These are phyloP conservation scores for Neodontobutis hainanensis DNA, from an alignment of 2,113 vertebrate species.

Conservation along the genomic window DNA sequence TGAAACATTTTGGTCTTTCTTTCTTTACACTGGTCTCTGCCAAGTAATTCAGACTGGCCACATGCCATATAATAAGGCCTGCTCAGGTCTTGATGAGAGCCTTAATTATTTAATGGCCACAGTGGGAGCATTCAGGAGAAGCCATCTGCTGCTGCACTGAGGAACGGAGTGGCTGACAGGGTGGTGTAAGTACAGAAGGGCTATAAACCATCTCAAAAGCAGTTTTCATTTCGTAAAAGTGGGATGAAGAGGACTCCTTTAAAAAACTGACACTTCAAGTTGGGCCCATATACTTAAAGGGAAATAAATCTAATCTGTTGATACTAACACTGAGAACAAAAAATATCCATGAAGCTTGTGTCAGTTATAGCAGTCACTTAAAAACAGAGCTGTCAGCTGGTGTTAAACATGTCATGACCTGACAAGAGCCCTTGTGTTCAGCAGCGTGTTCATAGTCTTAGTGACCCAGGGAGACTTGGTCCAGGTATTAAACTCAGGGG, in stretches of 20 bases:
- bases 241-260: neutral
- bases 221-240: slow-evolving; percentile 19
- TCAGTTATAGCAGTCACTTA: slow-evolving; percentile 32
- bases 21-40: slow-evolving; percentile 30
- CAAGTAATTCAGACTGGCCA: slow-evolving; percentile 66
- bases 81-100: slow-evolving; percentile 78
- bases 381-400: slow-evolving; percentile 18
- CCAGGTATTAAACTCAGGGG: slow-evolving; percentile 48
- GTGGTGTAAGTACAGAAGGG: slow-evolving; percentile 29
- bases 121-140: slow-evolving; percentile 75
- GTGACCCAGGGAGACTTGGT: slow-evolving; percentile 39
- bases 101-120: slow-evolving; percentile 83
- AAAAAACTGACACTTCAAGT: slow-evolving; percentile 8
- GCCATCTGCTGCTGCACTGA: slow-evolving; percentile 77
- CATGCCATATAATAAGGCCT: slow-evolving; percentile 72
- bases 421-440: slow-evolving; percentile 44
- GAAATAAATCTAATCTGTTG: slow-evolving; percentile 27
- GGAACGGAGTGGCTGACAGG: slow-evolving; percentile 48
- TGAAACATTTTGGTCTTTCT: slow-evolving; percentile 13
- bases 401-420: slow-evolving; percentile 39
- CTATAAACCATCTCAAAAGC: slow-evolving; percentile 30
- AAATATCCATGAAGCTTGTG: slow-evolving; percentile 17
- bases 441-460: slow-evolving; percentile 6
- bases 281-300: slow-evolving; percentile 2
- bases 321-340: slow-evolving; percentile 11